Percentiles rank a stretch among this genome's conserved stretches.
These are phyloP conservation scores for Diarsia rubi DNA, from an alignment of 2,888 invertebrate species.

Conservation along the genomic window DNA sequence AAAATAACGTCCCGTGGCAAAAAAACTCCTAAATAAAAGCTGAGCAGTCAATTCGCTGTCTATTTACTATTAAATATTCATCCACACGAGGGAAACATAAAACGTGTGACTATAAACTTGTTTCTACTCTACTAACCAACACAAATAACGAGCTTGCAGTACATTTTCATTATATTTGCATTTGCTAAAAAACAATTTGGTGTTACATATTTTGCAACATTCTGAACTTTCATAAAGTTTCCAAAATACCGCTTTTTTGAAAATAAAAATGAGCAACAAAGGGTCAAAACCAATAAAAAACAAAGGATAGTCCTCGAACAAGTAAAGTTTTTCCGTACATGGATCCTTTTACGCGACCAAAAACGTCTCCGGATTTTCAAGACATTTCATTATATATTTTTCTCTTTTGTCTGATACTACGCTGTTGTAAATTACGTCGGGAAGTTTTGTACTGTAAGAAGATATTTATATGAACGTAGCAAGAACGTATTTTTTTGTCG, in stretches of 20 bases:
- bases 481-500: background rate
- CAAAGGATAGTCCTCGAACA: background rate
- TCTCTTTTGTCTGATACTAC: conserved; percentile 27
- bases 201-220: background rate
- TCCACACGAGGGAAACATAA: conserved; percentile 19
- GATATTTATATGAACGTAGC: background rate
- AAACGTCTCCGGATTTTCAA: conserved; percentile 17
- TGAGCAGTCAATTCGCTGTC: conserved; percentile 13
- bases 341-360: background rate
- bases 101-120: conserved; percentile 20
- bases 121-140: conserved; percentile 10
- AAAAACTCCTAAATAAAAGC: conserved; percentile 24
- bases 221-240: background rate
- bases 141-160: conserved; percentile 17
- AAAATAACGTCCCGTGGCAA: background rate
- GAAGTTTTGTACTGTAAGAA: conserved; percentile 13
- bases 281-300: background rate
- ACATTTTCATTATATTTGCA: conserved; percentile 20
- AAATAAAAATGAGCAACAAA: background rate
- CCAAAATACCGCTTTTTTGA: background rate
- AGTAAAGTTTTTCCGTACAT: conserved; percentile 4
- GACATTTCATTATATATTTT: conserved; percentile 16
- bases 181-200: background rate
- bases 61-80: conserved; percentile 32
- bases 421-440: conserved; percentile 13